Evolutionary conservation across 2,888 invertebrate species (phyloP).

Genomic region (Bibio marci): DNA sequence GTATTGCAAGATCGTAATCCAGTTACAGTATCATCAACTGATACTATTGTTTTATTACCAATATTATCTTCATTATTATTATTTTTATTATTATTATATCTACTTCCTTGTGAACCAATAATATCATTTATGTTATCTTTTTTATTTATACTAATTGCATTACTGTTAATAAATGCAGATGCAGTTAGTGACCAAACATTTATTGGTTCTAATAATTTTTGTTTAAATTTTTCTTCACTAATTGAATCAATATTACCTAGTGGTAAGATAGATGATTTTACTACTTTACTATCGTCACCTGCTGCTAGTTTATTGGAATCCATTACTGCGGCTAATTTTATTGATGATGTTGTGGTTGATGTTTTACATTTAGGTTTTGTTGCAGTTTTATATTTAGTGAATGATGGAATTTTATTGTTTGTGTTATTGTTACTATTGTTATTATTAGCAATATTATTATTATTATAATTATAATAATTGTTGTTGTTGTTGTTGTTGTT

Average conservation of each 20-base stretch:
- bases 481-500: too few relatives aligned
- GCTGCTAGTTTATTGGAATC: slow-evolving; percentile 12
- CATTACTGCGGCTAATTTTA: slow-evolving; percentile 10
- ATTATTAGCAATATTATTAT: background rate
- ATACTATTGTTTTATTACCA: background rate
- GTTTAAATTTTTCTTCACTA: slow-evolving; percentile 39
- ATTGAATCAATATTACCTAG: slow-evolving; percentile 30
- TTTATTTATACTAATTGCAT: too few relatives aligned
- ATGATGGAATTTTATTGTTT: background rate
- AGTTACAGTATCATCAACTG: background rate
- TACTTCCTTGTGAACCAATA: slow-evolving; percentile 9
- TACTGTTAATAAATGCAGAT: slow-evolving; percentile 6
- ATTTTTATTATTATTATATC: slow-evolving; percentile 2
- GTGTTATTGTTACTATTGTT: slow-evolving; percentile 7
- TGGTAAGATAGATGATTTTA: slow-evolving; percentile 23
- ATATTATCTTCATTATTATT: background rate
- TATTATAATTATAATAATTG: too few relatives aligned
- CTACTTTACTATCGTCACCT: too few relatives aligned
- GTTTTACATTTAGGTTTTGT: slow-evolving; percentile 3
- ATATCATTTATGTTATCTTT: too few relatives aligned
- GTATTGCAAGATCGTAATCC: background rate
- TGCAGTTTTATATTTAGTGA: slow-evolving; percentile 2
- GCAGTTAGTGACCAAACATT: background rate
- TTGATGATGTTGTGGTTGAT: slow-evolving; percentile 3
- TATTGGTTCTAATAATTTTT: slow-evolving; percentile 33